phyloP scores from a whole-genome alignment of 2,797 vertebrate genomes.

The Fratercula arctica region DNA sequence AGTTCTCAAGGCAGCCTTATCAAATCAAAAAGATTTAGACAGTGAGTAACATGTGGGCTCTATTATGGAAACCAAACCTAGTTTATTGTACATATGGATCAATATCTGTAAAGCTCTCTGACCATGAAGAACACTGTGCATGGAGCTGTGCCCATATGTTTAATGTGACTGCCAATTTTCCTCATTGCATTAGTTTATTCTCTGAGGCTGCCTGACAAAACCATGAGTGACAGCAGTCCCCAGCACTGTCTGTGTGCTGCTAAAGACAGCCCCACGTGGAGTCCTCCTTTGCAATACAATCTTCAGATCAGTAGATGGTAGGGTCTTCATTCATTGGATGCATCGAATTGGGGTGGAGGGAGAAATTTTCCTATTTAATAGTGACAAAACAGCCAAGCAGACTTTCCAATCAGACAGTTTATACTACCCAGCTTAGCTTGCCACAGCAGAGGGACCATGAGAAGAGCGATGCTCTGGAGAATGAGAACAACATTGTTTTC shows the following conservation, averaged over 20 bases:
- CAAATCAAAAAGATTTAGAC: neutral
- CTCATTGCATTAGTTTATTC: neutral
- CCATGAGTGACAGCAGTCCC: neutral
- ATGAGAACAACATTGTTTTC: neutral
- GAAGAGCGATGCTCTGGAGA: neutral
- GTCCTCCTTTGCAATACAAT: neutral
- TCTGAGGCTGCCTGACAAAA: neutral
- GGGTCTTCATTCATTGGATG: neutral
- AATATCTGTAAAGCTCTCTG: slow-evolving; percentile 10
- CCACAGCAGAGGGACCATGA: neutral
- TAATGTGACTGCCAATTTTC: neutral
- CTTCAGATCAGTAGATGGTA: neutral
- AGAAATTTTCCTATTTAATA: neutral
- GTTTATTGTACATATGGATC: neutral
- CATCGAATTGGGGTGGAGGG: fast-evolving
- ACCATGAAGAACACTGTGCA: neutral
- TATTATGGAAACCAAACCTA: neutral
- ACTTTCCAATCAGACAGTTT: neutral
- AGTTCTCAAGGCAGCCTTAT: neutral
- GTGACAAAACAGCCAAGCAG: neutral
- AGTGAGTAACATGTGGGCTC: neutral
- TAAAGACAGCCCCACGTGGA: neutral
- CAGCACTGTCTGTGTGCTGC: neutral
- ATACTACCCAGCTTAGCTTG: neutral
- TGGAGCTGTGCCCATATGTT: neutral